These are phyloP conservation scores for Julus scandinavius DNA, from an alignment of 2,888 invertebrate species.

Conservation along the genomic window DNA sequence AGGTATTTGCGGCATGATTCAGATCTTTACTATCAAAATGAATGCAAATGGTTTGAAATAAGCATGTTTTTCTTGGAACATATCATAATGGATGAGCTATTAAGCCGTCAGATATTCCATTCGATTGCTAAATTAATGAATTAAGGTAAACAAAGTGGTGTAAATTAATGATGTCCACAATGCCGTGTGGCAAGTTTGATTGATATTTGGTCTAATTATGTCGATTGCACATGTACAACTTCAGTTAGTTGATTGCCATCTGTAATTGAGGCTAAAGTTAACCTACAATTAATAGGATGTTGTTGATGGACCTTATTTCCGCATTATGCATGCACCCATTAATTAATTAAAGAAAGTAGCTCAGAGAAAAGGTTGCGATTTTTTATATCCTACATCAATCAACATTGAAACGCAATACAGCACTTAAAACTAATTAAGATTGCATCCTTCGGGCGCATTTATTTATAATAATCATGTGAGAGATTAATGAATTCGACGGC, in stretches of 20 bases:
- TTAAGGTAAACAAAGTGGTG: conserved; percentile 38
- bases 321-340: conserved; percentile 25
- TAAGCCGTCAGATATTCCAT: conserved; percentile 17
- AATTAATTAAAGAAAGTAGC: conserved; percentile 40
- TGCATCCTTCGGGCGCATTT: conserved; percentile 28
- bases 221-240: background rate
- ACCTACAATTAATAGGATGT: background rate
- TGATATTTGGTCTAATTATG: conserved; percentile 45
- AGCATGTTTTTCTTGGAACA: background rate
- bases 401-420: conserved; percentile 44
- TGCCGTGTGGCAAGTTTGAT: conserved; percentile 36
- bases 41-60: background rate
- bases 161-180: conserved; percentile 10
- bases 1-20: background rate
- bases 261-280: conserved; percentile 39
- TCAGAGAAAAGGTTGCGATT: background rate
- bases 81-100: conserved; percentile 6
- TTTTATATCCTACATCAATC: conserved; percentile 3
- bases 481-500: conserved; percentile 1
- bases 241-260: conserved; percentile 36
- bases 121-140: background rate
- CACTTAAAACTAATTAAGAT: conserved; percentile 46
- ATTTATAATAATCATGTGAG: conserved; percentile 25
- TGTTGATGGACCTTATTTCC: conserved; percentile 43
- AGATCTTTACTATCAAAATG: background rate